A percentile compares a stretch with the other conserved stretches of the same genome.
Evolutionary conservation across 2,797 vertebrate genomes (phyloP).

Genomic region (Scyliorhinus canicula): DNA sequence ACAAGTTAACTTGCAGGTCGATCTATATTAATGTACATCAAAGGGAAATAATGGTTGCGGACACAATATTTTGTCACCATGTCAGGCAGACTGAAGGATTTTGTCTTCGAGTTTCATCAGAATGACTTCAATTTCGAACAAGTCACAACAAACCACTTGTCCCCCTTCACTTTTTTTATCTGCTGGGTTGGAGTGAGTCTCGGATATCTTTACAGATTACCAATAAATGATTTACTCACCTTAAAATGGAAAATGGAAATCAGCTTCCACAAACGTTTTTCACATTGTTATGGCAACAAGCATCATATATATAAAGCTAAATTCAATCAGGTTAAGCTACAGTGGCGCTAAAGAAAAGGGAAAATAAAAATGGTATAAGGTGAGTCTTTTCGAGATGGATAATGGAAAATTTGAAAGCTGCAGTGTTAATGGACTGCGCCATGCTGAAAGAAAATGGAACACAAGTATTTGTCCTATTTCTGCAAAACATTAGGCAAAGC

Average conservation of each 20-base stretch:
- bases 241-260: not conserved
- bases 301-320: conserved; percentile 30
- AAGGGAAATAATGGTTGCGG: not conserved
- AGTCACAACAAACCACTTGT: not conserved
- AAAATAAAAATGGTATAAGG: conserved; percentile 62
- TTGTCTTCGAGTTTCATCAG: not conserved
- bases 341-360: conserved; percentile 64
- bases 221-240: conserved; percentile 14
- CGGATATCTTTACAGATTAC: not conserved
- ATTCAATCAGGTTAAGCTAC: conserved; percentile 26
- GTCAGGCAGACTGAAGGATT: not conserved
- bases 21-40: not conserved
- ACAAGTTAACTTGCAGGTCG: not conserved
- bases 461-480: conserved; percentile 68
- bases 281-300: conserved; percentile 36
- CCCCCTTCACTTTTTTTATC: not conserved
- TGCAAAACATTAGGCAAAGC: conserved; percentile 66
- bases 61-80: not conserved
- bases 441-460: conserved; percentile 65
- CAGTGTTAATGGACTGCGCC: conserved; percentile 77
- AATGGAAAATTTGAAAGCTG: conserved; percentile 75
- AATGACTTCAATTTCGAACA: not conserved
- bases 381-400: conserved; percentile 74
- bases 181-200: not conserved
- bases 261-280: not conserved